phyloP scores from a whole-genome alignment of 2,113 vertebrate species.

The Phrynosoma blainvillii region DNA sequence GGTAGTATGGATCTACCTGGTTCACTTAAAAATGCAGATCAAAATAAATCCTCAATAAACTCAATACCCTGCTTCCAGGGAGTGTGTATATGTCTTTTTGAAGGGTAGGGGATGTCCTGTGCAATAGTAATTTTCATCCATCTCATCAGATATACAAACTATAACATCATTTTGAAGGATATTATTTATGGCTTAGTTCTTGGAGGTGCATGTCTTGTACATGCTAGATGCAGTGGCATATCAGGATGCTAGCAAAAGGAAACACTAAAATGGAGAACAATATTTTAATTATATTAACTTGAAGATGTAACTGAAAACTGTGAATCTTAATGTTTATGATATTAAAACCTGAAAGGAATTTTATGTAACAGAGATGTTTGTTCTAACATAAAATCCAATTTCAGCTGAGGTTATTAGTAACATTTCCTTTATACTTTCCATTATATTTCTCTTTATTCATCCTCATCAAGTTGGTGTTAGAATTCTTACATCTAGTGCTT shows the following conservation, averaged over 20 bases:
- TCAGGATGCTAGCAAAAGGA: not conserved
- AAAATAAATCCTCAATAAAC: too few relatives aligned
- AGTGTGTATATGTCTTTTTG: too few relatives aligned
- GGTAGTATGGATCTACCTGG: too few relatives aligned
- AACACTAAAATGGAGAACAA: not conserved
- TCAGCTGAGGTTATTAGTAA: not conserved
- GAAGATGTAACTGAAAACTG: not conserved
- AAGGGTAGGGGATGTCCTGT: too few relatives aligned
- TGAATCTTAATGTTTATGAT: not conserved
- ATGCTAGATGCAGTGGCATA: not conserved
- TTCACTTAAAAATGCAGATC: too few relatives aligned
- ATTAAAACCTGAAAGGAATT: not conserved
- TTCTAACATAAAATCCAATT: not conserved
- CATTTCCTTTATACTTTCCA: constrained; percentile 13
- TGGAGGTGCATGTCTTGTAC: too few relatives aligned
- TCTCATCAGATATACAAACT: not conserved
- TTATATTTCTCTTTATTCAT: not conserved
- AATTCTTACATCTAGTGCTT: not conserved
- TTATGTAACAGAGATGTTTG: not conserved
- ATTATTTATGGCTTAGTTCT: too few relatives aligned
- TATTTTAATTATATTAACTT: not conserved
- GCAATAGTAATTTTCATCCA: too few relatives aligned
- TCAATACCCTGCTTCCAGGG: too few relatives aligned
- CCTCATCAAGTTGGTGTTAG: not conserved
- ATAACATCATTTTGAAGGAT: not conserved